phyloP scores from a whole-genome alignment of 2,888 invertebrate genomes.

The Luperina nickerlii region DNA sequence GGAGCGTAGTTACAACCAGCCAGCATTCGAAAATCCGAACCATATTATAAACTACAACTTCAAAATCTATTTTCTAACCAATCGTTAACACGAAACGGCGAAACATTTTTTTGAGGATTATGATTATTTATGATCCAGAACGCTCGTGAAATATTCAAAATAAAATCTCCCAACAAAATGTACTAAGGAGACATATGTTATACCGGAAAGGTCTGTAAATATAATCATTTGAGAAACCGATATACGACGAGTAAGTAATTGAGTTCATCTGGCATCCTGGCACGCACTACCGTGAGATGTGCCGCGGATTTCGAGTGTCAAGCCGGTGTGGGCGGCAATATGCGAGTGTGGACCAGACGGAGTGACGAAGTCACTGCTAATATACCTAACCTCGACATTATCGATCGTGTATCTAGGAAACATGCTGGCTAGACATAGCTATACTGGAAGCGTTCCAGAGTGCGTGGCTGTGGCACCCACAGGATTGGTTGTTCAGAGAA shows the following conservation, averaged over 20 bases:
- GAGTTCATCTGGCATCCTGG: constrained; percentile 49
- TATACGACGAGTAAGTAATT: constrained; percentile 32
- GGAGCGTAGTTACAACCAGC: not conserved
- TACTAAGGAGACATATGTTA: not conserved
- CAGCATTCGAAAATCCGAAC: not conserved
- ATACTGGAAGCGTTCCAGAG: constrained; percentile 1
- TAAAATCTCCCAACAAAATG: not conserved
- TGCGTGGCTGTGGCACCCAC: not conserved
- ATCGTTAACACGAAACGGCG: not conserved
- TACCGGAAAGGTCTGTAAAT: constrained; percentile 5
- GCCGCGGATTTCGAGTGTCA: constrained; percentile 43
- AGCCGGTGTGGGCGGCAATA: constrained; percentile 41
- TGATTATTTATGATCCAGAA: not conserved
- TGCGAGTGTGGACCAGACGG: constrained; percentile 28
- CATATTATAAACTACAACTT: not conserved
- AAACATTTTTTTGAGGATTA: not conserved
- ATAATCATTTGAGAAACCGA: constrained; percentile 19
- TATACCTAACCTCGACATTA: constrained; percentile 31
- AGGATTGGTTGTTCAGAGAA: not conserved
- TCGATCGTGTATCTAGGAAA: constrained; percentile 11
- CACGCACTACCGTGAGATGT: constrained; percentile 49
- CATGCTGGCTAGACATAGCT: not conserved
- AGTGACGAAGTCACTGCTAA: constrained; percentile 37
- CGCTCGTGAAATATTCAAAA: not conserved
- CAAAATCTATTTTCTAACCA: not conserved